Evolutionary conservation across 2,113 vertebrate species (phyloP), one percentile per base, ranked within the genome.

Genomic region (Chaenocephalus aceratus): DNA sequence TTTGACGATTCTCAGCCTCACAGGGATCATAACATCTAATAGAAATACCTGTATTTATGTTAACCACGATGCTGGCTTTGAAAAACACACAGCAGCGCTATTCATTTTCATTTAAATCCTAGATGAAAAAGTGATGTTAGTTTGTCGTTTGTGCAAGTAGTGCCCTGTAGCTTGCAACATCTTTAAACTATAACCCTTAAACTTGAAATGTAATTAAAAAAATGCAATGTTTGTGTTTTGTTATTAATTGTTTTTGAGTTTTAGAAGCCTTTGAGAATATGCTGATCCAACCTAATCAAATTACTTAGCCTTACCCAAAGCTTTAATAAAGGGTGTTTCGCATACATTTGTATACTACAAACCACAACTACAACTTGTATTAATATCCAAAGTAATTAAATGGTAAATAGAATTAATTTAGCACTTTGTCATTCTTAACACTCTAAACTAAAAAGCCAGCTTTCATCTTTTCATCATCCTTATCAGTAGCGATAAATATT

Each of bases 21-120:
- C 21, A 7, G 14, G 16, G 36, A 60, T 41, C 41, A 46, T 26
- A 21, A 57, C 15, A 23, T 61, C 18, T 58, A 45, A 68, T 69
- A 0, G 53, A 56, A 81, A 63, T 68, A 18, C 36, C 26, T 66
- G 23, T 44, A n/a, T 56, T 75, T 23, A 54, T 74, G 23, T 72
- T 44, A 44, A 59, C 1, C 49, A 5, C 65, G 15, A 6, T 23
- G 8, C 26, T 18, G 30, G 49, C n/a, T 57, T 49, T 16, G n/a
- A 70, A 52, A 62, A 54, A 36, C 70, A 56, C 21, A 70, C 11
- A 2, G 8, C 11, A 15, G 9, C 3, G 18, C 10, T 16, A 0
- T 59, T 15, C 15, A 4, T 16, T n/a, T n/a, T 16, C 6, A 41
- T 65, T 67, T 34, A 5, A 23, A 62, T 56, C 26, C 67, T 46